Base-by-base conservation (phyloP, 2,888 invertebrate genomes). In the Caenorhabditis becei region DNA sequence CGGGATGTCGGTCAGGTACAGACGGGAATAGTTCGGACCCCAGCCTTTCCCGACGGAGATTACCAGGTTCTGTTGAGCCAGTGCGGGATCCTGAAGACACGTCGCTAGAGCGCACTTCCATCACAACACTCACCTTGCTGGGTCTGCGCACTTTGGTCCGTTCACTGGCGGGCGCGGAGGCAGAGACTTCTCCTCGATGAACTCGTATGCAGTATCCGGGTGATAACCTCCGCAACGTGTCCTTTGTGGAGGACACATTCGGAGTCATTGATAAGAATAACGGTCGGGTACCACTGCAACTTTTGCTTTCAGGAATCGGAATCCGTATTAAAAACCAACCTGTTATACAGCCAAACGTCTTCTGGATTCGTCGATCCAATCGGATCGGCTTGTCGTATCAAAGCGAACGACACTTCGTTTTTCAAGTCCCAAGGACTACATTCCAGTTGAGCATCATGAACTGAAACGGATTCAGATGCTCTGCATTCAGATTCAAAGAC, bases 191-290 rank as follows among this genome's bases (percentile, higher is more conserved):
- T 35, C 80, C 84, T 23, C 88, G 88, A 71, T 90, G 88, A 18
- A 90, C 89, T 28, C 89, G 87, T 66, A 90, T 86, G 83, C 90
- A 90, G 77, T 90, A 90, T 47, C 90, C 90, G 62, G 89, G 88
- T 11, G 90, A 89, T 35, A 90, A 74, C 16, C 90, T 80, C 14
- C 90, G 88, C 23, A 90, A 83, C 16, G 88, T 83, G 66, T 89
- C 89, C 18, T 88, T 77, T 16, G 83, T 83, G 14, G 83, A 81
- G 26, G 83, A 80, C 44, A 81, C 82, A 18, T 84, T 83, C 24
- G 86, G 83, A 47, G 83, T 82, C 65, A 86, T 83, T 8, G 88
- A 86, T n/a, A 88, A 77, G 80, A 90, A 90, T 26, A 90, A 77
- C 0, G 90, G 90, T 2, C 87, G 83, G 16, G 86, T 89, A 47